Evolutionary conservation across 1,140 invertebrate genomes (phyloP).

Genomic region (Physella acuta): DNA sequence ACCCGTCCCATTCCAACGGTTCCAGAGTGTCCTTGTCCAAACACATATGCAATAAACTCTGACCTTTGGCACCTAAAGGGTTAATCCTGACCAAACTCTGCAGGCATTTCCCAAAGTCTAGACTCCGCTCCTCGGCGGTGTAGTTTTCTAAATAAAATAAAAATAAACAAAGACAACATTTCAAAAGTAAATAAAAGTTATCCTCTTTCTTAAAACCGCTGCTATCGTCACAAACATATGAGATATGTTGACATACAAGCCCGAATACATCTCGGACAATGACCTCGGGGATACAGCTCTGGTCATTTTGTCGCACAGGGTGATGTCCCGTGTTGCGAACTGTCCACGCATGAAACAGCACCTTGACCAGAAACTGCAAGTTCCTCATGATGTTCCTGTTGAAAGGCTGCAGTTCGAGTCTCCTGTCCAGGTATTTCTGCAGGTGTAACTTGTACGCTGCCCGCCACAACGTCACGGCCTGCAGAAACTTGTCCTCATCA

Average conservation of each 20-base stretch:
- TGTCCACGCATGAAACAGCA: background rate
- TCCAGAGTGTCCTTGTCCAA: background rate
- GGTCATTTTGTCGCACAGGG: background rate
- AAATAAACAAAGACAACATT: background rate
- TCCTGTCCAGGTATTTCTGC: background rate
- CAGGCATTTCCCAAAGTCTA: background rate
- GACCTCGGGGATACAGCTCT: background rate
- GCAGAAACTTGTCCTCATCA: constrained; percentile 7
- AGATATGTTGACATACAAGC: background rate
- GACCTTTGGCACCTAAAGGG: background rate
- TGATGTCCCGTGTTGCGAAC: background rate
- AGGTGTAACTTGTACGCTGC: constrained; percentile 1
- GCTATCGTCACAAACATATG: background rate
- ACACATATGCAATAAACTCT: constrained; percentile 14
- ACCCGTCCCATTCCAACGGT: background rate
- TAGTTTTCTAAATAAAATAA: background rate
- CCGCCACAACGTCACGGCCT: constrained; percentile 6
- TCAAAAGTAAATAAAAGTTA: background rate
- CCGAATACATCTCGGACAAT: background rate
- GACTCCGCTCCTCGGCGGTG: background rate
- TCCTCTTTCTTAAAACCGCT: background rate
- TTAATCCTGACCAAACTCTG: background rate
- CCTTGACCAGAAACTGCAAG: constrained; percentile 6
- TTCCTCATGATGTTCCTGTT: background rate
- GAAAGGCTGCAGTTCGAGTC: background rate